Evolutionary conservation across 2,113 vertebrate genomes (phyloP).

Genomic region (Sebastes fasciatus): DNA sequence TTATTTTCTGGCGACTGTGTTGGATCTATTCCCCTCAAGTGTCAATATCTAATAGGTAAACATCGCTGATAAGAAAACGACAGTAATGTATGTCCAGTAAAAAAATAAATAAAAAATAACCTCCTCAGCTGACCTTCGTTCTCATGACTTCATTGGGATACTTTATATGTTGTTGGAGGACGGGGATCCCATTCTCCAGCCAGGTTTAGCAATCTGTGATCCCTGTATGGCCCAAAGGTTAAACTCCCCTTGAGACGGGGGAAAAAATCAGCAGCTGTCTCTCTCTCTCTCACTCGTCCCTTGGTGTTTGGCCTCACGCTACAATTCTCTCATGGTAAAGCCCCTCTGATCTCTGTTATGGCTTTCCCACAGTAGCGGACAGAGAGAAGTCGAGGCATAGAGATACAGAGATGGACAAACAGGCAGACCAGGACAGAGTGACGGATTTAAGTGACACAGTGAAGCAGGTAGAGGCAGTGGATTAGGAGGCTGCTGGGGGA

Average conservation of each 20-base stretch:
- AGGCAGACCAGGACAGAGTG: conserved; percentile 1
- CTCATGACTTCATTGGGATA: conserved; percentile 32
- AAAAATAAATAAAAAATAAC: not conserved
- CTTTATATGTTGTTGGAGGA: conserved; percentile 23
- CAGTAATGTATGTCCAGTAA: too few species aligned
- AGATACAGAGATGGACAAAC: not conserved
- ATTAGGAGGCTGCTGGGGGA: conserved; percentile 16
- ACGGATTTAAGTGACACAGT: conserved; percentile 12
- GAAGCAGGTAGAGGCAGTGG: conserved; percentile 28
- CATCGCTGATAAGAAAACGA: not conserved
- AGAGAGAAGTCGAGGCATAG: not conserved
- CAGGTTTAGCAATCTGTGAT: conserved; percentile 47
- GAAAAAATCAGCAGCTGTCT: conserved; percentile 44
- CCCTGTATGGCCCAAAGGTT: conserved; percentile 25
- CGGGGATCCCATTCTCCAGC: conserved; percentile 29
- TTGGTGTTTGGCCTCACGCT: conserved; percentile 3
- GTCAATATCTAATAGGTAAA: not conserved
- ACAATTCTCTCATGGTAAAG: conserved; percentile 18
- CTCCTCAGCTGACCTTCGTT: conserved; percentile 3
- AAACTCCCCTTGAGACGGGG: not conserved
- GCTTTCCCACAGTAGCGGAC: conserved; percentile 7
- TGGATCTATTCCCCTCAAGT: too few species aligned
- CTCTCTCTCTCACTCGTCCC: conserved; percentile 5
- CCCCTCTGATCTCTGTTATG: conserved; percentile 1
- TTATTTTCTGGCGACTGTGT: too few species aligned